Evolutionary conservation across 2,888 invertebrate genomes (phyloP).

Genomic region (Cantharis rufa): DNA sequence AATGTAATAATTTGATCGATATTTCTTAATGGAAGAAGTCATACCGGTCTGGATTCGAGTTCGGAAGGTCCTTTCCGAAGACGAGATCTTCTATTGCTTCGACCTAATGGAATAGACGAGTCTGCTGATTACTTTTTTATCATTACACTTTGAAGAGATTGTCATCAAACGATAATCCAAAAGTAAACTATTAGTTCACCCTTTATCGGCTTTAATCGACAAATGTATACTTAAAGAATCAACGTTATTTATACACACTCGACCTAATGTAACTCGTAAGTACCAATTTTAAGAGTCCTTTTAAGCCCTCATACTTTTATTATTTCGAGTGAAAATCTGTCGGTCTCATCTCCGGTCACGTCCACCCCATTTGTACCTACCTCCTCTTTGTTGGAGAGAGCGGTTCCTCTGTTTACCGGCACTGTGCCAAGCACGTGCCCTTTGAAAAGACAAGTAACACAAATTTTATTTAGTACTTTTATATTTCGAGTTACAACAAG

Average conservation of each 20-base stretch:
- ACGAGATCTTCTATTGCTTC: background rate
- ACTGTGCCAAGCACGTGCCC: background rate
- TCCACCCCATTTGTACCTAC: conserved; percentile 27
- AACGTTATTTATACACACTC: conserved; percentile 4
- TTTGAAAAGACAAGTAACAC: background rate
- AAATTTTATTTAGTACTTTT: background rate
- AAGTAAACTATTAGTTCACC: conserved; percentile 9
- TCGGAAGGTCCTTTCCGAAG: too few species aligned
- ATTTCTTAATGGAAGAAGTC: background rate
- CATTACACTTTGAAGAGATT: background rate
- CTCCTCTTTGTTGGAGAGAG: background rate
- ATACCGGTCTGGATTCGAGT: background rate
- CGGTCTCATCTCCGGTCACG: conserved; percentile 31
- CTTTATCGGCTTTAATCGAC: background rate
- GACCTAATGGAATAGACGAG: background rate
- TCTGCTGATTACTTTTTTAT: background rate
- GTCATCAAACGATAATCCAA: conserved; percentile 1
- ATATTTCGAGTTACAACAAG: background rate
- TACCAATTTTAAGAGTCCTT: background rate
- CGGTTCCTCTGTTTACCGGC: background rate
- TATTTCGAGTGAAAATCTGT: conserved; percentile 34
- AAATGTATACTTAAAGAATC: conserved; percentile 10
- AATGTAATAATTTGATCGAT: background rate
- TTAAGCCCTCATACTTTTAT: conserved; percentile 10
- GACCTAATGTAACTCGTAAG: conserved; percentile 1